Evolutionary conservation across 2,797 vertebrate species (phyloP).

Genomic region (Syngnathus rostellatus): DNA sequence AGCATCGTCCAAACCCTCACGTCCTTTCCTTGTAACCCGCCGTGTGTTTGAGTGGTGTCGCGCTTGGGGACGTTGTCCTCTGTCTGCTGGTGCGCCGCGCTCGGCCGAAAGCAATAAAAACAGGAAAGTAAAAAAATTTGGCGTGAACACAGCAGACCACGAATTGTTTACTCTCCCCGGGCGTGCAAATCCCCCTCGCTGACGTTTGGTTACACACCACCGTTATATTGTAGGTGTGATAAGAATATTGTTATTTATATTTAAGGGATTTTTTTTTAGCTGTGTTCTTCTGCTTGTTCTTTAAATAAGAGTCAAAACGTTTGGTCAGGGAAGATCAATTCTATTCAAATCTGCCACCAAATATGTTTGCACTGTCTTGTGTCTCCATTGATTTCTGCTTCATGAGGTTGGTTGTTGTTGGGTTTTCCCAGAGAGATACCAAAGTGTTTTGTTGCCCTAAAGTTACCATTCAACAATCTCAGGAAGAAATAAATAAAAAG

Average conservation of each 20-base stretch:
- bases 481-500: conserved; percentile 65
- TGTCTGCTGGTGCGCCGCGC: background rate
- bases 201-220: background rate
- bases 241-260: conserved; percentile 72
- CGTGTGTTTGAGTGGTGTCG: background rate
- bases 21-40: background rate
- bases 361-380: conserved; percentile 67
- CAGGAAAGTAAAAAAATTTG: background rate
- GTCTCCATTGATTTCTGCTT: conserved; percentile 58
- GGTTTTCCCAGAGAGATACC: conserved; percentile 53
- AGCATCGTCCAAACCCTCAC: background rate
- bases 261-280: conserved; percentile 75
- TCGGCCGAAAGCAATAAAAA: conserved; percentile 1
- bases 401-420: conserved; percentile 35
- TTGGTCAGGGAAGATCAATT: conserved; percentile 71
- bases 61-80: background rate
- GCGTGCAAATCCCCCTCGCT: background rate
- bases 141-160: background rate
- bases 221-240: background rate
- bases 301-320: conserved; percentile 53
- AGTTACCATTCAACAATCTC: conserved; percentile 68
- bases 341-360: conserved; percentile 74
- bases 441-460: conserved; percentile 62
- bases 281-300: conserved; percentile 66
- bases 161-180: background rate